Base-by-base conservation (phyloP, 2,888 invertebrate genomes). In the Pseudoips prasinana region DNA sequence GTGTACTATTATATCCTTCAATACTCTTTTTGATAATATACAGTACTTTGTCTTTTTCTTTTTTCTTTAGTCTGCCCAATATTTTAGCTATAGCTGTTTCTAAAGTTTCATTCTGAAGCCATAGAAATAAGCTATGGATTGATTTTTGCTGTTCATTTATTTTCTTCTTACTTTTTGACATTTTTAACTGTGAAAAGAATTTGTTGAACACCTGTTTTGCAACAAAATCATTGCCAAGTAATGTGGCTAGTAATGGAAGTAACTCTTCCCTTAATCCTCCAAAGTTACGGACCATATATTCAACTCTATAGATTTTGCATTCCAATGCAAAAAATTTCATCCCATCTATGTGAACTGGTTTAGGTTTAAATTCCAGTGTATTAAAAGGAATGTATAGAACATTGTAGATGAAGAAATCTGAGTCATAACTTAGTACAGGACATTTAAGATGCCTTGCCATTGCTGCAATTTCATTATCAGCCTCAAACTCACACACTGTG, bases 361-460 rank as follows among this genome's bases (percentile, higher is more conserved):
- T 72, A 3, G 83, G 73, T 65, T 90, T 90, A 3, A 89, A 73
- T 2, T 92, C 90, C 7, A 95, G 64, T 10, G 92, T 92, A 17
- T 91, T 88, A 47, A 95, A 92, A 0, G 96, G 95, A 47, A 98
- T 94, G 55, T 96, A 97, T 1, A 90, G 78, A 0, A 96, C 92
- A 78, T 95, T 94, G 75, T 94, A 96, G 46, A 98, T 93, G 64
- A 93, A 97, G 80, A 97, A 98, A 81, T 98, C 98, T 0, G 98
- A 98, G 78, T 98, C 98, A 55, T 94, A 95, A 63, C 97, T 97
- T 2, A 98, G 73, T 1, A 98, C 94, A 0, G 98, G 97, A 58
- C 96, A 97, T 22, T 93, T 87, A 1, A 96, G 82, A 34, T 92
- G 89, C 46, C 93, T 91, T 0, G 97, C 95, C 51, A 98, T 75